A percentile compares a stretch with the other conserved stretches of the same genome.
phyloP scores from a whole-genome alignment of 2,888 invertebrate species.

The Pegoplata infirma region DNA sequence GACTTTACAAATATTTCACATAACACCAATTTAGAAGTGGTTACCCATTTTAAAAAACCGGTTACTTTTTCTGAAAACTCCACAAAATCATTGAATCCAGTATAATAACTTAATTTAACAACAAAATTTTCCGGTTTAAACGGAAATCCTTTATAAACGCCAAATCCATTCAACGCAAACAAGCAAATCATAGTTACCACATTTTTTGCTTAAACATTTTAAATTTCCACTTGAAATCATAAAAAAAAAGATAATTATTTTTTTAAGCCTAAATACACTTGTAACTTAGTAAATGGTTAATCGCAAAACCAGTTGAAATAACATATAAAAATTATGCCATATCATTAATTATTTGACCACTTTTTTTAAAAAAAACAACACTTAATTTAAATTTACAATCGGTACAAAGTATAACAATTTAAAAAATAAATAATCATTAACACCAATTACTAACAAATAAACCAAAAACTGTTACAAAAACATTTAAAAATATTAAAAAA shows the following conservation, averaged over 20 bases:
- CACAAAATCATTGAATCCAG: no score
- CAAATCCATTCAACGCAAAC: neutral
- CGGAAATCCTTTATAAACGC: conserved; percentile 14
- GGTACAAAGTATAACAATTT: conserved; percentile 19
- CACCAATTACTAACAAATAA: neutral
- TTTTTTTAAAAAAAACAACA: conserved; percentile 6
- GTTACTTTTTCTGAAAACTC: no score
- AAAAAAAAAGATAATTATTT: neutral
- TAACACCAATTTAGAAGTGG: no score
- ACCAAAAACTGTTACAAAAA: neutral
- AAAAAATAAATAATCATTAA: conserved; percentile 12
- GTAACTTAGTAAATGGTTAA: neutral
- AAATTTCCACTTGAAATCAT: neutral
- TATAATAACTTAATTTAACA: no score
- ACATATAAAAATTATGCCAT: neutral
- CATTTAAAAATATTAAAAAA: neutral
- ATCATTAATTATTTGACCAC: conserved; percentile 21
- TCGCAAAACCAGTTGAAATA: neutral
- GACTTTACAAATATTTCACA: no score
- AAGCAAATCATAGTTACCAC: neutral
- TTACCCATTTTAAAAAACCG: no score
- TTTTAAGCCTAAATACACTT: neutral
- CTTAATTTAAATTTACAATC: conserved; percentile 1
- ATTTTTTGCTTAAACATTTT: neutral
- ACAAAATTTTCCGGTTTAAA: neutral